Base-by-base conservation (phyloP, 2,797 vertebrate genomes). In the Sparidentex hasta region DNA sequence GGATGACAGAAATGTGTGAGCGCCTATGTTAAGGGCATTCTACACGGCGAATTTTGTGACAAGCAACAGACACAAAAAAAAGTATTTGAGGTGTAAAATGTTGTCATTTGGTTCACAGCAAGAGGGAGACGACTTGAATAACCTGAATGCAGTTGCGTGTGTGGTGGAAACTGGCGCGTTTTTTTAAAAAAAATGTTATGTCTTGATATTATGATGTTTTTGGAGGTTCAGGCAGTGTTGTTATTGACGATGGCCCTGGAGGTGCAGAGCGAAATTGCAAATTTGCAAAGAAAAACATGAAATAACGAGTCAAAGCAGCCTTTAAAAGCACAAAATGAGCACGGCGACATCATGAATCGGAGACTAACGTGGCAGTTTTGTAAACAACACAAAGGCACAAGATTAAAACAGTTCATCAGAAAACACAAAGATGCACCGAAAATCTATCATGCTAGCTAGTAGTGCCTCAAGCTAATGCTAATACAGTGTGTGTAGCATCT, bases 1-100 rank as follows among this genome's bases (percentile, higher is more conserved):
- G 86, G 87, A 90, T 90, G 90, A 91, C 91, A 90, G 83, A 84
- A 87, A 87, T 81, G 79, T 87, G 84, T 67, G 87, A 80, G 86
- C 50, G 74, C 82, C 76, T 74, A 86, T 76, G 74, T 87, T 91
- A 73, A 87, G 80, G 82, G 78, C 85, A 81, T 84, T 88, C 62
- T 81, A 38, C 80, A 85, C 47, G 76, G 64, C 51, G 71, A 82
- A 71, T 79, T 74, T 71, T 76, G 52, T 86, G 84, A 87, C 83
- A 88, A 84, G 76, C 43, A 57, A 17, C 71, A 76, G 76, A 38
- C 18, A 18, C 55, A 58, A 17, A 25, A 74, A 74, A 74, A 90
- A 69, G 71, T 65, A 80, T 87, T 91, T 85, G 50, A 76, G 71
- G 63, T 75, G 67, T 52, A 68, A 83, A 79, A 85, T 86, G 73